Percentiles rank a stretch among this genome's conserved stretches.
Conservation (phyloP, 2,797 vertebrate genomes). For the Anisognathus igniventris region DNA sequence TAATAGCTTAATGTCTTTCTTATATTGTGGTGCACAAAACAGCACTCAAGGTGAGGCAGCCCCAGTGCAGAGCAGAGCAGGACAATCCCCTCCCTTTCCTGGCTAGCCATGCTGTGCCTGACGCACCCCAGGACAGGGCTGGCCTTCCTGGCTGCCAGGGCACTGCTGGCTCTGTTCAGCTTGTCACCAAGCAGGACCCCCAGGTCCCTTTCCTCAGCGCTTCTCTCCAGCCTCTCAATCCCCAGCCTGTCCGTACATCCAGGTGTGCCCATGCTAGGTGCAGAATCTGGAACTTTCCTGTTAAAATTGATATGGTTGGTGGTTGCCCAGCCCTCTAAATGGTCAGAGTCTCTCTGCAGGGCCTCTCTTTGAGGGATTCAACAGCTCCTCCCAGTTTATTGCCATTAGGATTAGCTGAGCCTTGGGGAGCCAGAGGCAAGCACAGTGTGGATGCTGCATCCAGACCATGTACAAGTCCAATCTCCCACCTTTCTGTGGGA, state of each 20-base stretch:
- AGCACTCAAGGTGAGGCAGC: rapidly evolving
- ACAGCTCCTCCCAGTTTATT: background rate
- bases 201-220: background rate
- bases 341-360: background rate
- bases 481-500: background rate
- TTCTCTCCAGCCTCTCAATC: background rate
- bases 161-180: rapidly evolving
- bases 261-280: background rate
- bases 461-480: background rate
- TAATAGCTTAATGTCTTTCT: rapidly evolving
- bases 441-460: background rate
- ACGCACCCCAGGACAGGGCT: rapidly evolving
- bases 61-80: rapidly evolving
- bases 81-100: background rate
- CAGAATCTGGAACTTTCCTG: background rate
- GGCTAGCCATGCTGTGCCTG: rapidly evolving
- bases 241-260: rapidly evolving
- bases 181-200: rapidly evolving
- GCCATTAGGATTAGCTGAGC: background rate
- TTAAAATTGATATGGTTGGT: background rate
- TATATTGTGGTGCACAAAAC: rapidly evolving
- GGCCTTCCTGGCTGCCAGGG: background rate
- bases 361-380: background rate
- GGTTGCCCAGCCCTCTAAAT: background rate
- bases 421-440: background rate